Evolutionary conservation across 2,797 vertebrate species (phyloP).

Genomic region (Bradypodion ventrale): DNA sequence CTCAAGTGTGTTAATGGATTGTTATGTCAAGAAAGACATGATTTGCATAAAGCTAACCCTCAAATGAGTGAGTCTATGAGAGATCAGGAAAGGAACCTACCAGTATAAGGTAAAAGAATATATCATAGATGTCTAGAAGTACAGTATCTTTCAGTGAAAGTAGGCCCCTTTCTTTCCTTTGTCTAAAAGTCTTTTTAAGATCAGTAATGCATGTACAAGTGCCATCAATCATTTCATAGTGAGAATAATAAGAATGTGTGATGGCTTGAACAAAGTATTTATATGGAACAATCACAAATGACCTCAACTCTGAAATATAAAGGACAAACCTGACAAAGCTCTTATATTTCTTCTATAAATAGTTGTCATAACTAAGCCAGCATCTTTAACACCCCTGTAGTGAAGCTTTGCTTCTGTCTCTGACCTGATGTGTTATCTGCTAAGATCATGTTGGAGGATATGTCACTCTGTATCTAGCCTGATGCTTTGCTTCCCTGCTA

Average conservation of each 20-base stretch:
- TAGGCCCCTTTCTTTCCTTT: slow-evolving; percentile 15
- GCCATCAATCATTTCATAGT: background rate
- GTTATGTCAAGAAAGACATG: background rate
- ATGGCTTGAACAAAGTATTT: background rate
- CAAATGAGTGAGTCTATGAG: background rate
- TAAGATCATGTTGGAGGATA: slow-evolving; percentile 16
- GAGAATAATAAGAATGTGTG: background rate
- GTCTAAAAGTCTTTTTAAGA: background rate
- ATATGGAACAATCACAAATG: slow-evolving; percentile 3
- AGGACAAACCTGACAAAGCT: background rate
- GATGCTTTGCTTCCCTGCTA: slow-evolving; percentile 30
- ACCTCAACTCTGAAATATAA: slow-evolving; percentile 8
- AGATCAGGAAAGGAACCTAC: background rate
- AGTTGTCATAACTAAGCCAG: background rate
- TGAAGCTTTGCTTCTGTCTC: slow-evolving; percentile 40
- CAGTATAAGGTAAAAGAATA: background rate
- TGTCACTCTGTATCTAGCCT: slow-evolving; percentile 34
- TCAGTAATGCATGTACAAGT: background rate
- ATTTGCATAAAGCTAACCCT: background rate
- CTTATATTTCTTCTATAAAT: slow-evolving; percentile 16
- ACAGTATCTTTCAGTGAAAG: slow-evolving; percentile 17
- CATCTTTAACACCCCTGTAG: slow-evolving; percentile 7
- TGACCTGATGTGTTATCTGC: slow-evolving; percentile 36
- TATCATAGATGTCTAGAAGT: slow-evolving; percentile 11
- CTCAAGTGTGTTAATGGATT: background rate